Conservation (phyloP, 2,888 invertebrate genomes). For the Alsophila aescularia region DNA sequence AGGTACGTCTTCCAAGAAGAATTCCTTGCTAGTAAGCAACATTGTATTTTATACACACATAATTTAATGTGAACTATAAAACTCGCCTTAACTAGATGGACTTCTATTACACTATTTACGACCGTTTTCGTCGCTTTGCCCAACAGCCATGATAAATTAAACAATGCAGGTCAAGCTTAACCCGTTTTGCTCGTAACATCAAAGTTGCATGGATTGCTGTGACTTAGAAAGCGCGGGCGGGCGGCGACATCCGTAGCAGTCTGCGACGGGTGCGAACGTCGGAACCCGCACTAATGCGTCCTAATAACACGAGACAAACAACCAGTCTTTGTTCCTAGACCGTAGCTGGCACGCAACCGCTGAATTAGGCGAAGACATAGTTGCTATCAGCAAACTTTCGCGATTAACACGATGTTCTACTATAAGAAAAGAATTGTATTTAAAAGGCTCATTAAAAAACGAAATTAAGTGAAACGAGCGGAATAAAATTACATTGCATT, state of each 20-base stretch:
- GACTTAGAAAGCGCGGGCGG: conserved; percentile 38
- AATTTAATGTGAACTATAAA: neutral
- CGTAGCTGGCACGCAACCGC: conserved; percentile 52
- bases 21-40: neutral
- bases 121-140: conserved; percentile 4
- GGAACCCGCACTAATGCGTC: conserved; percentile 46
- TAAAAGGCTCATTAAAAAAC: conserved; percentile 1
- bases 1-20: neutral
- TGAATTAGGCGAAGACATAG: conserved; percentile 43
- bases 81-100: neutral
- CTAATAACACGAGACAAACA: conserved; percentile 53
- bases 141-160: conserved; percentile 34
- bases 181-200: conserved; percentile 43
- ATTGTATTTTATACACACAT: neutral
- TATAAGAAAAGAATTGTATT: conserved; percentile 7
- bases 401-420: conserved; percentile 31
- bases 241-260: conserved; percentile 51
- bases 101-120: conserved; percentile 2
- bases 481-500: neutral
- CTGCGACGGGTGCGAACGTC: conserved; percentile 39
- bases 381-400: conserved; percentile 24
- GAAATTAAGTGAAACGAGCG: neutral
- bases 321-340: conserved; percentile 51
- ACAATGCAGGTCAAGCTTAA: conserved; percentile 40
- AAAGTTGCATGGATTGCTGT: conserved; percentile 43